Conservation (phyloP, 2,113 vertebrate species). For the Ahaetulla prasina region DNA sequence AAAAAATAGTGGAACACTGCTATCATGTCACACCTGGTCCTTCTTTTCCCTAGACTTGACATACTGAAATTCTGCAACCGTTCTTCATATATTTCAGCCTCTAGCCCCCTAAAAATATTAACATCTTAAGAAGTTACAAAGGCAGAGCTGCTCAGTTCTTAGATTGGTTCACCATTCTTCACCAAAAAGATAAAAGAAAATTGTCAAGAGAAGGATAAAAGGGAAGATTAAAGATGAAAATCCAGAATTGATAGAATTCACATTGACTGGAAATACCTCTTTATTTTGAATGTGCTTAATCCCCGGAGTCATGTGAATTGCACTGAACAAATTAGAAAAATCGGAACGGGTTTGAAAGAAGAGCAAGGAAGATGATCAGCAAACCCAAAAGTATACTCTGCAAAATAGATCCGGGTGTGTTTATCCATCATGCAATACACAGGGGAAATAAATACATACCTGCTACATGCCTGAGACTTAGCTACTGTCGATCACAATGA, state of each 20-base stretch:
- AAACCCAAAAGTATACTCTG: no score
- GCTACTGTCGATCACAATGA: no score
- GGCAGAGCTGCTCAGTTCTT: neutral
- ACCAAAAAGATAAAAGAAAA: neutral
- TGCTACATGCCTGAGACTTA: no score
- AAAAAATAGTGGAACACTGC: neutral
- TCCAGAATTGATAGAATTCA: neutral
- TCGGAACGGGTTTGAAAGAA: no score
- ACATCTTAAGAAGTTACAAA: neutral
- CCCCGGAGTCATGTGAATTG: no score
- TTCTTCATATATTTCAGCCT: neutral
- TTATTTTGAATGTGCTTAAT: no score
- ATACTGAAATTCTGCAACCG: neutral
- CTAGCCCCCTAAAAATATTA: neutral
- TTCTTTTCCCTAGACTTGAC: neutral
- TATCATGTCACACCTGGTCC: neutral
- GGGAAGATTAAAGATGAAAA: neutral
- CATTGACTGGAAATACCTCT: no score
- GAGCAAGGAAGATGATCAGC: no score
- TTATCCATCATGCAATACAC: neutral
- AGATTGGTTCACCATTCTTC: neutral
- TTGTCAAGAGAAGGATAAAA: neutral
- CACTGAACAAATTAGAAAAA: no score
- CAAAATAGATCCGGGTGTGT: neutral
- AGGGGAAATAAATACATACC: neutral